Percentiles rank a stretch among this genome's conserved stretches.
Conservation (phyloP, 2,888 invertebrate species). For the Tupiocoris notatus region DNA sequence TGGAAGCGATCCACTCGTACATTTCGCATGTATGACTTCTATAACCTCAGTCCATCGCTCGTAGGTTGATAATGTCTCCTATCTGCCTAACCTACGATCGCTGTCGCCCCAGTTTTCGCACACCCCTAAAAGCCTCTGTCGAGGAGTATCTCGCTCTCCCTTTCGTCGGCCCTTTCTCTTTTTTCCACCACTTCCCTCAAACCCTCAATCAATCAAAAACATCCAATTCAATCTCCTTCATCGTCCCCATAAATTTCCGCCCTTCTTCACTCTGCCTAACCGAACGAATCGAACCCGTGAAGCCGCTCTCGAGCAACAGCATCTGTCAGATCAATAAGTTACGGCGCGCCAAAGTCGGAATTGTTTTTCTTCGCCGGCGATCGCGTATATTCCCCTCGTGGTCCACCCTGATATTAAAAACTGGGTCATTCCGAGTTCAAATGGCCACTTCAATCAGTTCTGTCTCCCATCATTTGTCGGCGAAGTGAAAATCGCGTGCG, state of each 20-base stretch:
- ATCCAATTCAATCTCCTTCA: conserved; percentile 33
- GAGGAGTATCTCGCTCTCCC: neutral
- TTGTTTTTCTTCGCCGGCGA: neutral
- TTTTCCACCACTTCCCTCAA: conserved; percentile 12
- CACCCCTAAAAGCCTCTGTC: neutral
- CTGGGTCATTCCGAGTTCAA: neutral
- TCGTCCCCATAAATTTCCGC: conserved; percentile 23
- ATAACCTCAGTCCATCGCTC: no score
- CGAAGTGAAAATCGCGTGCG: no score
- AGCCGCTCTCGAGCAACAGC: conserved; percentile 17
- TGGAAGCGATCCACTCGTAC: no score
- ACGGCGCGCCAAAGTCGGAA: conserved; percentile 7
- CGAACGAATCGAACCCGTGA: neutral
- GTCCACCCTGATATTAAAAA: neutral
- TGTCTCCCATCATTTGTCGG: no score
- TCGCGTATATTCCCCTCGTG: neutral
- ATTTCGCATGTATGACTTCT: no score
- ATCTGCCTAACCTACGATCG: no score
- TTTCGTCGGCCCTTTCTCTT: neutral
- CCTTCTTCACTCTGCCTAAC: neutral
- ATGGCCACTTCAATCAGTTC: neutral
- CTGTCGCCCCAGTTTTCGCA: neutral
- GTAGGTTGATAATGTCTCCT: no score
- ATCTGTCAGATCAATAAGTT: conserved; percentile 26
- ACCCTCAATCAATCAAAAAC: conserved; percentile 25